phyloP scores from a whole-genome alignment of 1,140 invertebrate genomes.

The Triops longicaudatus region DNA sequence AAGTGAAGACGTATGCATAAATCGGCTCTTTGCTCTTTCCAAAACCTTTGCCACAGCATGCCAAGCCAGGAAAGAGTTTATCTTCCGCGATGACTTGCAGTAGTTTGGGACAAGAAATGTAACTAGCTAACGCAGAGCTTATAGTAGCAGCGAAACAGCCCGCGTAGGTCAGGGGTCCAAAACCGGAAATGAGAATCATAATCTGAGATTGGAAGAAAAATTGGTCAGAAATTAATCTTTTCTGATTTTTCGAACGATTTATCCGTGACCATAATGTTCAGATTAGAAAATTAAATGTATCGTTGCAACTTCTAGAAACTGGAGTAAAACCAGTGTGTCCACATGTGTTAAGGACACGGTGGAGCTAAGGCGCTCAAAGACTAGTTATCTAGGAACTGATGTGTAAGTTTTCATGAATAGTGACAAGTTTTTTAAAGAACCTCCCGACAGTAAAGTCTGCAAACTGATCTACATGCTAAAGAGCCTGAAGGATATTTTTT shows the following conservation, averaged over 20 bases:
- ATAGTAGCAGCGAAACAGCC: slow-evolving; percentile 52
- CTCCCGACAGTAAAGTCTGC: too few relatives aligned
- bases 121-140: slow-evolving; percentile 52
- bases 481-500: too few relatives aligned
- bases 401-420: too few relatives aligned
- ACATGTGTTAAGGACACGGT: too few relatives aligned
- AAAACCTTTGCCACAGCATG: slow-evolving; percentile 79
- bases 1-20: slow-evolving; percentile 82
- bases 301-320: too few relatives aligned
- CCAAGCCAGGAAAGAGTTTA: slow-evolving; percentile 81
- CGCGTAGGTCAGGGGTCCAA: slow-evolving; percentile 81
- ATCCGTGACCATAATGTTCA: background rate
- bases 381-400: too few relatives aligned
- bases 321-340: too few relatives aligned
- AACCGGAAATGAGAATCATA: slow-evolving; percentile 84
- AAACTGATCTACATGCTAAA: too few relatives aligned
- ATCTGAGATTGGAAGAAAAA: slow-evolving; percentile 38
- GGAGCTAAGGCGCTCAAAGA: too few relatives aligned
- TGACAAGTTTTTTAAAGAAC: too few relatives aligned
- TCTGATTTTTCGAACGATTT: background rate
- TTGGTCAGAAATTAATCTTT: background rate
- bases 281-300: background rate
- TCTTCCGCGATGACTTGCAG: slow-evolving; percentile 73
- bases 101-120: slow-evolving; percentile 51
- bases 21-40: slow-evolving; percentile 88